These are phyloP conservation scores for Limnephilus marmoratus DNA, from an alignment of 2,888 invertebrate genomes.

Conservation along the genomic window DNA sequence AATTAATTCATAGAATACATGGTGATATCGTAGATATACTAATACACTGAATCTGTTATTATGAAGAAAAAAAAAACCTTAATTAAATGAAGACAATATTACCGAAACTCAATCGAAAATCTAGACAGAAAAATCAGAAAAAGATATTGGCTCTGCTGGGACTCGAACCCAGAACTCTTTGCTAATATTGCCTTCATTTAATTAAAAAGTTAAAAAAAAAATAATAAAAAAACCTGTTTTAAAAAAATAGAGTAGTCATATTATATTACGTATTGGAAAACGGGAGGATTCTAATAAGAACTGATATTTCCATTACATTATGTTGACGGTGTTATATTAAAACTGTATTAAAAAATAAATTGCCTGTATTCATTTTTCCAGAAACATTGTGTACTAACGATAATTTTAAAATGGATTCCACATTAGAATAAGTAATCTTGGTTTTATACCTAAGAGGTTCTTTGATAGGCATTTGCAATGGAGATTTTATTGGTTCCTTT, in stretches of 20 bases:
- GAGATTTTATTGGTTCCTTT: constrained; percentile 73
- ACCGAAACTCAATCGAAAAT: too few relatives aligned
- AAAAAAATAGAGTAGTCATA: background rate
- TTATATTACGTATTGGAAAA: too few relatives aligned
- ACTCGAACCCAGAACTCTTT: too few relatives aligned
- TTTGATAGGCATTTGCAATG: constrained; percentile 66
- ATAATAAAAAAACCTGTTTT: background rate
- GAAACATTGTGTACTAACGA: background rate
- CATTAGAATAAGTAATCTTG: background rate
- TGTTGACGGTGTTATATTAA: too few relatives aligned
- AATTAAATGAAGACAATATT: too few relatives aligned
- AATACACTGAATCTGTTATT: background rate
- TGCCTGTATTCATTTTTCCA: too few relatives aligned
- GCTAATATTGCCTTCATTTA: too few relatives aligned
- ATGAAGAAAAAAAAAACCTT: background rate
- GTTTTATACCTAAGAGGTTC: constrained; percentile 72
- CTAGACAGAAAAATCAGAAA: too few relatives aligned
- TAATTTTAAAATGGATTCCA: background rate
- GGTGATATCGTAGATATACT: background rate
- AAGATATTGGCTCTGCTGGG: too few relatives aligned
- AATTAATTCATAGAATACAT: background rate
- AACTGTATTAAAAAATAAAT: too few relatives aligned
- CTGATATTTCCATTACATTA: too few relatives aligned
- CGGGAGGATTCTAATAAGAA: too few relatives aligned
- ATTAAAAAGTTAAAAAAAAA: background rate